Conservation (phyloP, 2,888 invertebrate species). For the Phragmatobia fuliginosa region DNA sequence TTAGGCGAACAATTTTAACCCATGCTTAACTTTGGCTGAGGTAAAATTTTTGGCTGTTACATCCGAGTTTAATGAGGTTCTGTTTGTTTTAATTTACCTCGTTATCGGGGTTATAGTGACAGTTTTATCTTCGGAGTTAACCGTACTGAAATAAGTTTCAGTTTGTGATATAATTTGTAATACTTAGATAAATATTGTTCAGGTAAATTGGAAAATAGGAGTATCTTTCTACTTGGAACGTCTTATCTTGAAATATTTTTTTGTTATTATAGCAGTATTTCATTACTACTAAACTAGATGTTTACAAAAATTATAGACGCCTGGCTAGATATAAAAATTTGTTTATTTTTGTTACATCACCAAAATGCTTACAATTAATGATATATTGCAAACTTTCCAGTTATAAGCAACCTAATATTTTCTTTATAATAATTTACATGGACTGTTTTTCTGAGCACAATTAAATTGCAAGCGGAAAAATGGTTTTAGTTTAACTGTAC, state of each 20-base stretch:
- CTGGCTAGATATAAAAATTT: neutral
- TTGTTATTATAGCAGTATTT: no score
- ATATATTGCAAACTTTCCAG: neutral
- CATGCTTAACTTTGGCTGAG: slow-evolving; percentile 71
- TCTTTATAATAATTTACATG: no score
- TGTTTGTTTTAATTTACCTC: slow-evolving; percentile 64
- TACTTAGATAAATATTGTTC: neutral
- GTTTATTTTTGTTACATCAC: no score
- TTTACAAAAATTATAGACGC: neutral
- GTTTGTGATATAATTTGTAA: slow-evolving; percentile 10
- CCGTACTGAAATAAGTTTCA: slow-evolving; percentile 21
- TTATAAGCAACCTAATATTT: neutral
- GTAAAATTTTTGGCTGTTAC: slow-evolving; percentile 64
- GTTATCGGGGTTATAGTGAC: slow-evolving; percentile 35
- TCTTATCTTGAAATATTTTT: no score
- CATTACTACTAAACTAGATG: neutral
- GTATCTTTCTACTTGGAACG: no score
- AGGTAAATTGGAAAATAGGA: neutral
- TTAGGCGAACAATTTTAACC: slow-evolving; percentile 82
- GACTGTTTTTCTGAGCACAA: neutral
- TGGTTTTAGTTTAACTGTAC: neutral
- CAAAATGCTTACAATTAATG: no score
- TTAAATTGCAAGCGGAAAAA: neutral
- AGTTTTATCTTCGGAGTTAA: slow-evolving; percentile 23
- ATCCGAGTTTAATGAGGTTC: slow-evolving; percentile 64